Evolutionary conservation across 1,140 invertebrate genomes (phyloP).

Genomic region (Trachelipus rathkii): DNA sequence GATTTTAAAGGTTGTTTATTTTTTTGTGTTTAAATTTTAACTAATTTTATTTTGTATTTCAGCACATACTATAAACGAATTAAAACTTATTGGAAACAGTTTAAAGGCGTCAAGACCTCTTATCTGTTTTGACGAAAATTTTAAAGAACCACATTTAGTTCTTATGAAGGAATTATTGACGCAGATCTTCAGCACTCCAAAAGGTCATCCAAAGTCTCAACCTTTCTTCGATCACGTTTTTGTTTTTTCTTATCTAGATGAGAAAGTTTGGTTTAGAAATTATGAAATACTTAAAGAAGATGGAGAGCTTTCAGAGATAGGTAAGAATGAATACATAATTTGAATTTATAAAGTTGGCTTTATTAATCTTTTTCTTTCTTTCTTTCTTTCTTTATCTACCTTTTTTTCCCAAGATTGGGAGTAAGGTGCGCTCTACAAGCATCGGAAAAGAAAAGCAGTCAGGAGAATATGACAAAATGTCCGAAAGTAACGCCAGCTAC

Average conservation of each 20-base stretch:
- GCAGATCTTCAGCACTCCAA: slow-evolving; percentile 90
- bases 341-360: too few species aligned
- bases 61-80: slow-evolving; percentile 96
- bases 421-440: too few species aligned
- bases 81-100: slow-evolving; percentile 97
- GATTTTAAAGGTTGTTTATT: too few species aligned
- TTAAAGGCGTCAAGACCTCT: slow-evolving; percentile 89
- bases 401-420: too few species aligned
- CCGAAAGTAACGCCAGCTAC: too few species aligned
- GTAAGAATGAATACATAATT: too few species aligned
- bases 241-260: slow-evolving; percentile 86
- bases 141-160: slow-evolving; percentile 77
- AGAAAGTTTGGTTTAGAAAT: slow-evolving; percentile 97
- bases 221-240: slow-evolving; percentile 99
- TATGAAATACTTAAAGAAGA: slow-evolving; percentile 96
- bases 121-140: slow-evolving; percentile 84
- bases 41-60: slow-evolving; percentile 20
- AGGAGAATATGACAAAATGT: too few species aligned
- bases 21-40: too few species aligned
- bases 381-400: too few species aligned
- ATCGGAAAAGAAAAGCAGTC: too few species aligned
- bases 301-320: slow-evolving; percentile 91
- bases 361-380: too few species aligned
- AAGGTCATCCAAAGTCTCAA: slow-evolving; percentile 96
- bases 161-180: slow-evolving; percentile 86